These are phyloP conservation scores for Cairina moschata DNA, from an alignment of 2,113 vertebrate species.

Conservation along the genomic window DNA sequence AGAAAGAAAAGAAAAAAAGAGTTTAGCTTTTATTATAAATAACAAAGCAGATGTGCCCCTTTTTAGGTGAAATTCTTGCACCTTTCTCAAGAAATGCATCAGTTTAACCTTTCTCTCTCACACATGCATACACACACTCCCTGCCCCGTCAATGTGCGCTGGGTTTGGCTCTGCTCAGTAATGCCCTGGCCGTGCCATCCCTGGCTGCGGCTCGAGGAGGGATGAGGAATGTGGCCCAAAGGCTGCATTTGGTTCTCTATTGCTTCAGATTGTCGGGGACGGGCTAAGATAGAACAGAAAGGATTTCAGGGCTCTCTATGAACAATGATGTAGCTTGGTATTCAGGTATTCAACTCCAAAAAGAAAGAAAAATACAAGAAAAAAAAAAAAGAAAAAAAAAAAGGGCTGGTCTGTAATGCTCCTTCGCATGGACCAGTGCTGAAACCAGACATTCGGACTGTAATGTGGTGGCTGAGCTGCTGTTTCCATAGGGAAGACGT, in stretches of 20 bases:
- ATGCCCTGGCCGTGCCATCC: slow-evolving; percentile 51
- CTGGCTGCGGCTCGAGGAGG: slow-evolving; percentile 45
- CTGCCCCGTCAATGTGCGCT: not conserved
- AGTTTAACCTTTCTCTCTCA: slow-evolving; percentile 67
- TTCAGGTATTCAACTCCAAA: not conserved
- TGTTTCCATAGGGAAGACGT: not conserved
- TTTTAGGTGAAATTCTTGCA: slow-evolving; percentile 85
- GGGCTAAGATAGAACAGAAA: slow-evolving; percentile 51
- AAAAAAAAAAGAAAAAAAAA: not conserved
- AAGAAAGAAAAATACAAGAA: not conserved
- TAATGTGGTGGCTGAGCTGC: not conserved
- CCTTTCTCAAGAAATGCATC: slow-evolving; percentile 86
- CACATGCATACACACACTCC: slow-evolving; percentile 43
- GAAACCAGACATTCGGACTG: not conserved
- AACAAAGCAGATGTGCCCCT: slow-evolving; percentile 84
- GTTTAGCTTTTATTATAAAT: slow-evolving; percentile 82
- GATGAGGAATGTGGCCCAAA: slow-evolving; percentile 25
- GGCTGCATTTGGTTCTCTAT: slow-evolving; percentile 68
- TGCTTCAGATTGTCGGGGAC: slow-evolving; percentile 73
- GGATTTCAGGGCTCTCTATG: slow-evolving; percentile 9
- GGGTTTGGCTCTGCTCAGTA: slow-evolving; percentile 41
- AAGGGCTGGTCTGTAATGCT: not conserved
- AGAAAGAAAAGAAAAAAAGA: slow-evolving; percentile 57
- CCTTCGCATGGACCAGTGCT: not conserved
- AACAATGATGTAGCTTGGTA: not conserved